Evolutionary conservation across 64 coral and sea anemone genomes (phyloP).

Genomic region (Orbicella faveolata): DNA sequence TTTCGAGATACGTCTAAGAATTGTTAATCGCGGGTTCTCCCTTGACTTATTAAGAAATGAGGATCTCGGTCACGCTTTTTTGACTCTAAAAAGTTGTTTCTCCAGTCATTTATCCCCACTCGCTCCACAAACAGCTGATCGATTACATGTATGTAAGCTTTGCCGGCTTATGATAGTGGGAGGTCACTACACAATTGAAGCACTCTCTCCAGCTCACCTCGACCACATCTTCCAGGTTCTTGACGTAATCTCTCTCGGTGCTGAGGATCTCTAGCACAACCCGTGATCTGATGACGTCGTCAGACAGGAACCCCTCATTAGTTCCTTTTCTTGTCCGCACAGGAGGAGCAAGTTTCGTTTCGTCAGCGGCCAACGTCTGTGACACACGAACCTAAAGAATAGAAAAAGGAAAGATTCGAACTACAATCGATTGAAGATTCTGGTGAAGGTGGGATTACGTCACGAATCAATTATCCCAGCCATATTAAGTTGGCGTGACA

Average conservation of each 20-base stretch:
- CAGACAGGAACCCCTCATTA: constrained; percentile 72
- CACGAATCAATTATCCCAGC: too few relatives aligned
- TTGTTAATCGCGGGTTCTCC: too few relatives aligned
- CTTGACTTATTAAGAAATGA: too few relatives aligned
- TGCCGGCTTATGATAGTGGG: too few relatives aligned
- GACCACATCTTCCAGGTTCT: constrained; percentile 89
- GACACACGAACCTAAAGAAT: constrained; percentile 70
- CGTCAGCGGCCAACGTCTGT: constrained; percentile 69
- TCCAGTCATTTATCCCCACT: neutral
- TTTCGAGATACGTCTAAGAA: too few relatives aligned
- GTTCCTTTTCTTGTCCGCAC: constrained; percentile 73
- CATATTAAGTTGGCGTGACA: too few relatives aligned
- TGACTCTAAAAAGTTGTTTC: neutral
- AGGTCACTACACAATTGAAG: neutral
- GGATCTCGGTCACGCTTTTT: too few relatives aligned
- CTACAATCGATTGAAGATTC: neutral
- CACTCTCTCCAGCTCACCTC: constrained; percentile 52
- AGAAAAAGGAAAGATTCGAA: neutral
- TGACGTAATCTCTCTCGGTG: constrained; percentile 96
- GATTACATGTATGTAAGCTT: too few relatives aligned
- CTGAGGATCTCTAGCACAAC: constrained; percentile 86
- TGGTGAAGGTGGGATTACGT: too few relatives aligned
- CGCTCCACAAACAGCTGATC: neutral
- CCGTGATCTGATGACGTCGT: constrained; percentile 71
- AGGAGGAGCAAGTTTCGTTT: constrained; percentile 57